These are phyloP conservation scores for Rhyacophila brunnea DNA, from an alignment of 1,140 invertebrate species.

Conservation along the genomic window DNA sequence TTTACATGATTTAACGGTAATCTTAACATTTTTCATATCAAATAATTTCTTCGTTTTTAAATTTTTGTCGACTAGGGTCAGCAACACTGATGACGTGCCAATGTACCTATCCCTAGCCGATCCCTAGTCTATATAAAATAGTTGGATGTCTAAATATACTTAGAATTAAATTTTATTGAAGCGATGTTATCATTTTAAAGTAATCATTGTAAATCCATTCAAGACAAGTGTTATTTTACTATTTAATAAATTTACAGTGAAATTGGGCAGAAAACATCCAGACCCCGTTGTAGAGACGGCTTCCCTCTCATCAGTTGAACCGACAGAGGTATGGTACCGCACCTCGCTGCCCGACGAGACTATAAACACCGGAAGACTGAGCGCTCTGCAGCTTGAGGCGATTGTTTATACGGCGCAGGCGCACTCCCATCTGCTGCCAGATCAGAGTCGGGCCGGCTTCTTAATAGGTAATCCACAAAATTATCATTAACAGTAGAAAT, in stretches of 20 bases:
- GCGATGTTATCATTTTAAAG: too few relatives aligned
- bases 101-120: too few relatives aligned
- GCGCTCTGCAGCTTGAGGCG: conserved; percentile 95
- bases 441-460: conserved; percentile 91
- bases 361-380: conserved; percentile 83
- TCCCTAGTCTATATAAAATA: too few relatives aligned
- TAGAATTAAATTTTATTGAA: too few relatives aligned
- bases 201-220: neutral
- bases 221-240: neutral
- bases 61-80: too few relatives aligned
- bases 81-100: too few relatives aligned
- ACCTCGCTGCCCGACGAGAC: conserved; percentile 82
- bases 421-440: conserved; percentile 88
- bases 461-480: too few relatives aligned
- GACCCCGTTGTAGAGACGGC: conserved; percentile 99
- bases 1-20: too few relatives aligned
- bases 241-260: conserved; percentile 63
- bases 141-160: too few relatives aligned
- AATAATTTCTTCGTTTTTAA: too few relatives aligned
- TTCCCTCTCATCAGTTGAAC: conserved; percentile 93
- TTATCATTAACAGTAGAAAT: too few relatives aligned
- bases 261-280: conserved; percentile 93
- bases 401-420: conserved; percentile 96
- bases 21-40: too few relatives aligned
- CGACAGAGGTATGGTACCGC: conserved; percentile 91